Conservation (phyloP, 2,113 vertebrate genomes). For the Dicentrarchus labrax region DNA sequence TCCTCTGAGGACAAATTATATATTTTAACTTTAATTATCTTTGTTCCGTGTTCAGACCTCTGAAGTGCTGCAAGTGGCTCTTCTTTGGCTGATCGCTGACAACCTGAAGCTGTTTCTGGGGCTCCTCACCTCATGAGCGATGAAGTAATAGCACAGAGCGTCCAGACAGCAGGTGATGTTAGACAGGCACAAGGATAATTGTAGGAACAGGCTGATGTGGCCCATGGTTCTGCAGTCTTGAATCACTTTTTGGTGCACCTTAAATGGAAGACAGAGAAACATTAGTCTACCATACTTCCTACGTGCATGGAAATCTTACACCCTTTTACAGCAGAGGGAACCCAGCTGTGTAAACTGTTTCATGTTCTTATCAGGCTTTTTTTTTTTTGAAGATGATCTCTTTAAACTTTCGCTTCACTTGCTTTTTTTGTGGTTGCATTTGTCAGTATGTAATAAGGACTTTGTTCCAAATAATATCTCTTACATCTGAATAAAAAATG, state of each 20-base stretch:
- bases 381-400: background rate
- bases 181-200: slow-evolving; percentile 87
- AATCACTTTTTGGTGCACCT: slow-evolving; percentile 84
- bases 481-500: background rate
- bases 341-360: too few species aligned
- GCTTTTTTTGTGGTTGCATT: background rate
- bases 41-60: slow-evolving; percentile 61
- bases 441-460: background rate
- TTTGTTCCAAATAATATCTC: background rate
- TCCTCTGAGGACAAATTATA: background rate
- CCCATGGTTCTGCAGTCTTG: slow-evolving; percentile 74
- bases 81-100: slow-evolving; percentile 59
- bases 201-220: slow-evolving; percentile 89
- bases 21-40: background rate
- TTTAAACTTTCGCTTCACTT: background rate
- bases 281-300: background rate
- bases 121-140: slow-evolving; percentile 85
- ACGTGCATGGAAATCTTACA: background rate
- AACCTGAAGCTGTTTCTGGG: slow-evolving; percentile 53
- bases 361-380: background rate
- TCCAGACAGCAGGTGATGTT: slow-evolving; percentile 94
- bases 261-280: background rate
- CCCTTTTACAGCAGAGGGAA: background rate
- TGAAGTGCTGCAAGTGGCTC: slow-evolving; percentile 73
- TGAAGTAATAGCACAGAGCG: slow-evolving; percentile 93